A percentile compares a stretch with the other conserved stretches of the same genome.
phyloP scores from a whole-genome alignment of 2,113 vertebrate species.

The Macrotis lagotis region DNA sequence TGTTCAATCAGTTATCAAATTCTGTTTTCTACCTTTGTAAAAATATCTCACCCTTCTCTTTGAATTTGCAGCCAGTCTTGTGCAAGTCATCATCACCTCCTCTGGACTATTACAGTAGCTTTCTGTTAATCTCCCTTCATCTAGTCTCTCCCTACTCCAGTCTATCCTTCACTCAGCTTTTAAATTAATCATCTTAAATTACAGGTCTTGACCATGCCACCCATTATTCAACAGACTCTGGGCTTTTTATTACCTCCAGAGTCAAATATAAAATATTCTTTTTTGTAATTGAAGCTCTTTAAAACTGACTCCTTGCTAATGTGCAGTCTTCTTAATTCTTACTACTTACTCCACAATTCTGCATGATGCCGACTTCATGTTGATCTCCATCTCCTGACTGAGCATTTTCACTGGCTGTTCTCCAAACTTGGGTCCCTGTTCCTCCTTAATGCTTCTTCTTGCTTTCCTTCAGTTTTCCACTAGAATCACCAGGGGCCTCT shows the following conservation, averaged over 20 bases:
- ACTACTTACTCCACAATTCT: neutral
- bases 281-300: no score
- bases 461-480: neutral
- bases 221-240: neutral
- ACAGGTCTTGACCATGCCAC: neutral
- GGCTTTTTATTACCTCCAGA: neutral
- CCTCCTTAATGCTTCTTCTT: neutral
- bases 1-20: neutral
- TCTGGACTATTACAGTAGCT: neutral
- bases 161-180: neutral
- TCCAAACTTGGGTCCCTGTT: neutral
- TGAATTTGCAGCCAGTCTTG: neutral
- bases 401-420: neutral
- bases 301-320: no score
- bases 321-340: neutral
- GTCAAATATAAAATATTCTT: neutral
- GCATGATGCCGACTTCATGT: neutral
- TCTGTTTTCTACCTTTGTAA: neutral
- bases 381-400: neutral
- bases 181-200: neutral
- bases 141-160: neutral
- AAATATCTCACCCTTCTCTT: neutral
- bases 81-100: neutral
- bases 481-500: neutral
- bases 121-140: neutral